phyloP scores from a whole-genome alignment of 2,113 vertebrate species.

The Ondatra zibethicus region DNA sequence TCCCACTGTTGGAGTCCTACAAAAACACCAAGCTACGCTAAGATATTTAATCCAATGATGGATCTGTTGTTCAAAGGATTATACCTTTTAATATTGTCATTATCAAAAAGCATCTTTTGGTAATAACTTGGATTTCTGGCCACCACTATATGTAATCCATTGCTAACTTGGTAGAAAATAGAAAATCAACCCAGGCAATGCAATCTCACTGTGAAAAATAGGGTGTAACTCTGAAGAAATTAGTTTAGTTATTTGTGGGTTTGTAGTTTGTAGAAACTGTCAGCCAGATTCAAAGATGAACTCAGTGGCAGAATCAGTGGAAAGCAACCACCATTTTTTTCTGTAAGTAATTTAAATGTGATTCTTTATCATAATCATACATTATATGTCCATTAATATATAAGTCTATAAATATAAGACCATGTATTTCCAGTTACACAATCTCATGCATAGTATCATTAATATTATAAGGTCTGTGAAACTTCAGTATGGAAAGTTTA shows the following conservation, averaged over 20 bases:
- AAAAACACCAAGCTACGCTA: neutral
- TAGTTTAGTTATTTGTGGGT: neutral
- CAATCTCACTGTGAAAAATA: slow-evolving; percentile 47
- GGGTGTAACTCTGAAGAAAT: slow-evolving; percentile 4
- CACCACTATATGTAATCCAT: neutral
- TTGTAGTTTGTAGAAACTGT: neutral
- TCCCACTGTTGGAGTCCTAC: neutral
- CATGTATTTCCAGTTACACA: neutral
- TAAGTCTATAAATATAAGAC: neutral
- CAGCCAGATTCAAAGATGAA: neutral
- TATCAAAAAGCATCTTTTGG: slow-evolving; percentile 15
- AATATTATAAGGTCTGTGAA: neutral
- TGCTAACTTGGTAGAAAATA: slow-evolving; percentile 28
- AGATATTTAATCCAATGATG: neutral
- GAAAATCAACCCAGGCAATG: neutral
- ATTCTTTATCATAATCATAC: neutral
- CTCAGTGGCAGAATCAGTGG: neutral
- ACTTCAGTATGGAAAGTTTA: neutral
- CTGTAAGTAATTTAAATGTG: neutral
- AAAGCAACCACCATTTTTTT: neutral
- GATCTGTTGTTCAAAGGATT: slow-evolving; percentile 7
- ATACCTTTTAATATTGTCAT: slow-evolving; percentile 19
- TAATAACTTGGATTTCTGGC: slow-evolving; percentile 42
- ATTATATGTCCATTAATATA: neutral
- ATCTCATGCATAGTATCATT: neutral